A percentile compares a stretch with the other conserved stretches of the same genome.
Evolutionary conservation across 2,888 invertebrate genomes (phyloP).

Genomic region (Pristionchus exspectatus): DNA sequence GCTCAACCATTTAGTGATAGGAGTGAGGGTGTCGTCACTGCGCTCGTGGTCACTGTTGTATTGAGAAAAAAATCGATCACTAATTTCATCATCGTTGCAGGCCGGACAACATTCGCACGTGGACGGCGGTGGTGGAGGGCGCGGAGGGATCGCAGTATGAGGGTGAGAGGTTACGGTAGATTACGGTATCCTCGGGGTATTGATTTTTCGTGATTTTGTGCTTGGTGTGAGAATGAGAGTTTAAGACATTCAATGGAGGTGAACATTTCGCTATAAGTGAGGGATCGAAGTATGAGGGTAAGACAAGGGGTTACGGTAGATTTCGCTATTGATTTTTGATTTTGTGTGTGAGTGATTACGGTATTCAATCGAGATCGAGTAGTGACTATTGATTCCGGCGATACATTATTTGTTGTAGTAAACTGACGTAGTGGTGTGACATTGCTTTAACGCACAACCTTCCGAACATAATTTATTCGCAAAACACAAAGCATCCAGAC

Average conservation of each 20-base stretch:
- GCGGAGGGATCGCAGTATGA: conserved; percentile 21
- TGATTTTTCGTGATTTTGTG: too few relatives aligned
- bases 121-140: conserved; percentile 39
- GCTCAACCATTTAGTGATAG: neutral
- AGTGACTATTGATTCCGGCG: too few relatives aligned
- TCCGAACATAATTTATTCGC: neutral
- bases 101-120: conserved; percentile 11
- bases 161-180: neutral
- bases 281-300: too few relatives aligned
- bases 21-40: neutral
- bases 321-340: too few relatives aligned
- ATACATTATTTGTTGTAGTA: neutral
- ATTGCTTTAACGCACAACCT: neutral
- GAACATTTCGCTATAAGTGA: too few relatives aligned
- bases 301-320: too few relatives aligned
- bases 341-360: too few relatives aligned
- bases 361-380: too few relatives aligned
- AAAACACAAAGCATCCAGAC: neutral
- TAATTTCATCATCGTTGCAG: neutral
- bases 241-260: too few relatives aligned
- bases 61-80: neutral
- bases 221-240: too few relatives aligned
- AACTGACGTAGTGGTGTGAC: too few relatives aligned
- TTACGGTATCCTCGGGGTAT: neutral
- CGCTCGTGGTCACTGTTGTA: neutral